Percentiles rank a stretch among this genome's conserved stretches.
Evolutionary conservation across 1,140 invertebrate species (phyloP).

Genomic region (Cydia strobilella): DNA sequence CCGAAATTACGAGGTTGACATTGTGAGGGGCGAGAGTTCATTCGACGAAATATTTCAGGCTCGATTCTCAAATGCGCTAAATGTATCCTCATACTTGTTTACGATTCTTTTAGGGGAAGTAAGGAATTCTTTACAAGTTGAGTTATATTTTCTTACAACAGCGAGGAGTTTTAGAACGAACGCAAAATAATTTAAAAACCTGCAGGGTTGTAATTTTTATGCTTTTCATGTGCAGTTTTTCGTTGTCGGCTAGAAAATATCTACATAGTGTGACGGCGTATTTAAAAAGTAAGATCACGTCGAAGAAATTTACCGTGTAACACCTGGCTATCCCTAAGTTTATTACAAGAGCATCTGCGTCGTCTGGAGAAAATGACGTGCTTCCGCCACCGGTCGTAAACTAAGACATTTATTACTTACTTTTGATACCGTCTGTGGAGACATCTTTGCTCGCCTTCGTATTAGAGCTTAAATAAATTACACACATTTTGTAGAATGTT

Average conservation of each 20-base stretch:
- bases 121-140: neutral
- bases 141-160: neutral
- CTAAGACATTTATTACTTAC: constrained; percentile 58
- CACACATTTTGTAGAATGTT: constrained; percentile 4
- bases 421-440: constrained; percentile 50
- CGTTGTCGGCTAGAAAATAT: neutral
- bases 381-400: constrained; percentile 50
- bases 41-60: constrained; percentile 9
- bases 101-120: neutral
- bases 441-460: constrained; percentile 36
- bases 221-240: neutral
- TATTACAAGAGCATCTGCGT: constrained; percentile 47
- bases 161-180: neutral
- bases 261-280: neutral
- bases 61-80: neutral
- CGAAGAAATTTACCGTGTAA: constrained; percentile 44
- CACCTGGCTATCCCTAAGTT: constrained; percentile 49
- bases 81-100: neutral
- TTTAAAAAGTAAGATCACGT: constrained; percentile 34
- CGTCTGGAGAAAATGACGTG: constrained; percentile 46
- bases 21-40: constrained; percentile 21
- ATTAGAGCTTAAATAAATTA: constrained; percentile 6
- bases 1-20: constrained; percentile 23
- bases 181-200: neutral
- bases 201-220: neutral